Conservation (phyloP, 1,140 invertebrate genomes). For the Ganaspis sp. region DNA sequence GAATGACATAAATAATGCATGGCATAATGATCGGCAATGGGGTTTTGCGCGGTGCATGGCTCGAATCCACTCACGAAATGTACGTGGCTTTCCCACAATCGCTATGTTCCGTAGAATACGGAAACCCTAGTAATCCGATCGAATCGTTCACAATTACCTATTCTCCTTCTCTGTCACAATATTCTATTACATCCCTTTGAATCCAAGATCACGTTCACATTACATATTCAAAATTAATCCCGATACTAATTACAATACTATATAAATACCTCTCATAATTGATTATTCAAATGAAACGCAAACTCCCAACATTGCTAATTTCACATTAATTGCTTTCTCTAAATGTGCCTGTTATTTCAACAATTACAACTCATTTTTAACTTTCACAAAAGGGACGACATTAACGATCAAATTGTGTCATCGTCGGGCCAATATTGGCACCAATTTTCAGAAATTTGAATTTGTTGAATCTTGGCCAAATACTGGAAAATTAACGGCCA, state of each 20-base stretch:
- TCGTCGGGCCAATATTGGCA: too few species aligned
- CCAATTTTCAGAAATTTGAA: too few species aligned
- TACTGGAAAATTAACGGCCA: too few species aligned
- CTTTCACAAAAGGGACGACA: too few species aligned
- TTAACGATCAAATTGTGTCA: too few species aligned
- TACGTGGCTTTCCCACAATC: conserved; percentile 39
- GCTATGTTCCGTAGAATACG: conserved; percentile 42
- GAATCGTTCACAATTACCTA: conserved; percentile 9
- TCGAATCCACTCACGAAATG: conserved; percentile 50
- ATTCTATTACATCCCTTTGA: neutral
- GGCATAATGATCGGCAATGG: conserved; percentile 68
- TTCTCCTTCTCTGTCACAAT: neutral
- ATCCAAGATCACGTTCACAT: neutral
- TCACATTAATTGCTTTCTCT: neutral
- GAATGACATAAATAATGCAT: conserved; percentile 75
- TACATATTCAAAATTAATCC: neutral
- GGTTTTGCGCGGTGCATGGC: conserved; percentile 54
- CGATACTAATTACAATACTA: neutral
- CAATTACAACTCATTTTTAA: too few species aligned
- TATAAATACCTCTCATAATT: neutral
- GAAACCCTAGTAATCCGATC: conserved; percentile 33
- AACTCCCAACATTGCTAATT: neutral
- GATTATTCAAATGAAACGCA: neutral
- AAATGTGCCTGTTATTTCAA: too few species aligned
- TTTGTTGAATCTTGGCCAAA: too few species aligned